A percentile compares a stretch with the other conserved stretches of the same genome.
Evolutionary conservation across 2,888 invertebrate genomes (phyloP).

Genomic region (Geophilus truncorum): DNA sequence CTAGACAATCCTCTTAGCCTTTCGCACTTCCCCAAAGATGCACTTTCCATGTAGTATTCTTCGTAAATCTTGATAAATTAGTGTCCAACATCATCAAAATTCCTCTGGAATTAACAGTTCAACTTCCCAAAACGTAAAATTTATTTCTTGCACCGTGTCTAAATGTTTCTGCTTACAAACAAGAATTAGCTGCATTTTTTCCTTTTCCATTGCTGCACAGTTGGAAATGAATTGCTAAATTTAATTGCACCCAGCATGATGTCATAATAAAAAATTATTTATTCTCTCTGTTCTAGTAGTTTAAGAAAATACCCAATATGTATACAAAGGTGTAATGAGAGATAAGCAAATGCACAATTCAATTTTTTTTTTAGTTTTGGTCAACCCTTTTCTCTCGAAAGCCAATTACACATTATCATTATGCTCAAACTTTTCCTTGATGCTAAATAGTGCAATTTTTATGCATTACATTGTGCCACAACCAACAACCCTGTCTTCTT

Average conservation of each 20-base stretch:
- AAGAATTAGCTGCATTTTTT: conserved; percentile 3
- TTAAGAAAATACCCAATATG: background rate
- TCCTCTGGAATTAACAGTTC: background rate
- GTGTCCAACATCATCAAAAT: conserved; percentile 2
- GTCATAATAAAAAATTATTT: conserved; percentile 12
- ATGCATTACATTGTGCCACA: background rate
- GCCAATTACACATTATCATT: background rate
- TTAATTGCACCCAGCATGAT: background rate
- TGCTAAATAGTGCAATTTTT: background rate
- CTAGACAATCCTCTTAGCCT: background rate
- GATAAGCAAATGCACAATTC: background rate
- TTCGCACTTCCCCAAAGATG: background rate
- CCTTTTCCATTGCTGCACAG: background rate
- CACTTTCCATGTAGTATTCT: background rate
- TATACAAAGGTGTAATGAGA: background rate
- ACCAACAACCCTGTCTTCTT: background rate
- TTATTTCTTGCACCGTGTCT: background rate
- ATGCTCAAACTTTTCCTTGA: background rate
- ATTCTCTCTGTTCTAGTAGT: background rate
- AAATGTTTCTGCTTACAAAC: background rate
- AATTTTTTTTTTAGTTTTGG: background rate
- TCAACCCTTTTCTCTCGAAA: background rate
- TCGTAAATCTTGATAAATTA: background rate
- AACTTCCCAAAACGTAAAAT: background rate
- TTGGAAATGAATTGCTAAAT: conserved; percentile 16